Percentiles rank a stretch among this genome's conserved stretches.
Conservation (phyloP, 2,113 vertebrate species). For the Sinosuthora webbiana region DNA sequence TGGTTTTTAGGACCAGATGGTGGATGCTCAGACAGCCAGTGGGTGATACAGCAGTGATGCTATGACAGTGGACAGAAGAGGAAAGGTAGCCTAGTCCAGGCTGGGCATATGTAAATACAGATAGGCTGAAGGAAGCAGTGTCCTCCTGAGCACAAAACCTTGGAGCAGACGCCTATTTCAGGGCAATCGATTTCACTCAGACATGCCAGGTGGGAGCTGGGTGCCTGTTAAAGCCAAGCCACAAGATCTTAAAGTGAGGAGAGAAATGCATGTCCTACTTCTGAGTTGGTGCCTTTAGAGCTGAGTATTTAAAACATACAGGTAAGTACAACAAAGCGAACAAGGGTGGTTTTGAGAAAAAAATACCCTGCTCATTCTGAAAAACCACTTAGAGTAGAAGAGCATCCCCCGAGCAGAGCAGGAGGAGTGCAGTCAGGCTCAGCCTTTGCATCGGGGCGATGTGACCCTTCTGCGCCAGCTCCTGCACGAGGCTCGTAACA, state of each 20-base stretch:
- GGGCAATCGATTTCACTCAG: not conserved
- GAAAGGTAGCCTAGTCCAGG: not conserved
- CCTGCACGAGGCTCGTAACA: not conserved
- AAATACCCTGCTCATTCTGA: not conserved
- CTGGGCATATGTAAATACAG: not conserved
- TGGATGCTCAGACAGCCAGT: slow-evolving; percentile 54
- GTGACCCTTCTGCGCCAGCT: fast-evolving
- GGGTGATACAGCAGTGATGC: slow-evolving; percentile 35
- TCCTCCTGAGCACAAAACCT: not conserved
- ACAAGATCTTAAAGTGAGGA: not conserved
- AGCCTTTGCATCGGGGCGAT: not conserved
- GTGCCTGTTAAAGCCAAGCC: not conserved
- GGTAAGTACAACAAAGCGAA: not conserved
- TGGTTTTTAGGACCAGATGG: slow-evolving; percentile 72
- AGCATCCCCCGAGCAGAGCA: not conserved
- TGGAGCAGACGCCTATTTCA: not conserved
- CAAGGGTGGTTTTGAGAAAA: not conserved
- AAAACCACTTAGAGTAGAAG: not conserved
- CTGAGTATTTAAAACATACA: not conserved
- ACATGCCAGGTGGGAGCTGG: not conserved
- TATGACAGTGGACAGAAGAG: not conserved
- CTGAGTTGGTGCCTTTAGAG: not conserved
- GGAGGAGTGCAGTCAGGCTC: not conserved
- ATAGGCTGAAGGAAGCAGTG: not conserved
- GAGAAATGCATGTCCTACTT: not conserved